Conservation (phyloP, 2,888 invertebrate species). For the Himalopsyche kuldschensis region DNA sequence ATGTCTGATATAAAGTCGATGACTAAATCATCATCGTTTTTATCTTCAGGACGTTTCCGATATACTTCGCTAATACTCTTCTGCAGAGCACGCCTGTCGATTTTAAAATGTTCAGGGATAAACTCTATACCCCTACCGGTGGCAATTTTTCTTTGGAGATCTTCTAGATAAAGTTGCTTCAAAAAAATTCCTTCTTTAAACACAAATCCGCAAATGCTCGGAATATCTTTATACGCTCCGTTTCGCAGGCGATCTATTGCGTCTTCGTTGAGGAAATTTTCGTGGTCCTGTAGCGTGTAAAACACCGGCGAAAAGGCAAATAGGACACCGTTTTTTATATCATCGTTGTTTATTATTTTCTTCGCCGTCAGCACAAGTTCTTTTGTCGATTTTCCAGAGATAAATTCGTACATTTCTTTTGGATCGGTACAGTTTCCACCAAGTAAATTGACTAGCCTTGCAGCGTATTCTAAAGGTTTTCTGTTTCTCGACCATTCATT, state of each 20-base stretch:
- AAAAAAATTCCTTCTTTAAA: conserved; percentile 59
- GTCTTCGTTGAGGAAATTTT: conserved; percentile 51
- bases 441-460: conserved; percentile 51
- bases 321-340: conserved; percentile 39
- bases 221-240: conserved; percentile 52
- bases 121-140: conserved; percentile 50
- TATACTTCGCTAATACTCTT: conserved; percentile 42
- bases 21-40: conserved; percentile 41
- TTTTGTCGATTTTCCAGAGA: conserved; percentile 38
- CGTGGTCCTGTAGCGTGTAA: conserved; percentile 46
- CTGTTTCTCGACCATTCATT: conserved; percentile 50
- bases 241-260: conserved; percentile 53
- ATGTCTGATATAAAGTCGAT: conserved; percentile 44
- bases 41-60: conserved; percentile 40
- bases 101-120: conserved; percentile 52
- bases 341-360: conserved; percentile 1
- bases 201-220: conserved; percentile 58
- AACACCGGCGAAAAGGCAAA: conserved; percentile 52
- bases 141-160: conserved; percentile 51
- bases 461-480: conserved; percentile 49
- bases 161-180: conserved; percentile 52
- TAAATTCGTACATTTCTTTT: conserved; percentile 53
- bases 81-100: conserved; percentile 49
- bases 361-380: conserved; percentile 10
- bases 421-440: conserved; percentile 46